phyloP scores from a whole-genome alignment of 2,797 vertebrate genomes.

The Paguma larvata region DNA sequence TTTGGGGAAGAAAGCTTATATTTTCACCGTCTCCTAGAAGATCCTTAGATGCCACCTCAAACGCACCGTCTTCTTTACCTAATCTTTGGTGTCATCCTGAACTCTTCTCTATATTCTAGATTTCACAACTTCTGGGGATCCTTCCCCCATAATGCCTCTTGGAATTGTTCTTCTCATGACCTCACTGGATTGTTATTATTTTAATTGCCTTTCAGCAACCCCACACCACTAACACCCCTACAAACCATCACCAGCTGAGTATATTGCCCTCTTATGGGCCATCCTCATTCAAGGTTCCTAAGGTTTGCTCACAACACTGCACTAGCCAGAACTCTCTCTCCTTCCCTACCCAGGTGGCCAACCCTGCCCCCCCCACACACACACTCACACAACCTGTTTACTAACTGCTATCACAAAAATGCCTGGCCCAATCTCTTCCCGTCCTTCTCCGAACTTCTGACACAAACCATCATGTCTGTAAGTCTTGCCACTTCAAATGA shows the following conservation, averaged over 20 bases:
- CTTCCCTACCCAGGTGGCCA: background rate
- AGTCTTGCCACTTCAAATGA: conserved; percentile 14
- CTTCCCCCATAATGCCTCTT: background rate
- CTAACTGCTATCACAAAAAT: background rate
- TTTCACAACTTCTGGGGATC: background rate
- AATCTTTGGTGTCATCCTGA: background rate
- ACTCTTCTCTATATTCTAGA: background rate
- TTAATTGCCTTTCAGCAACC: conserved; percentile 37
- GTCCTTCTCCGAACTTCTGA: background rate
- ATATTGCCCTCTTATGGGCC: background rate
- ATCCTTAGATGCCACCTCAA: background rate
- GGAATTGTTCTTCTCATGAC: background rate
- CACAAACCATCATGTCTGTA: background rate
- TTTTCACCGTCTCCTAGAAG: background rate
- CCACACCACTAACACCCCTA: background rate
- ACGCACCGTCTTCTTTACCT: background rate
- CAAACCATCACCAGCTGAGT: background rate
- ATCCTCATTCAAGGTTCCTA: background rate
- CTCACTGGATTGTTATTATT: conserved; percentile 36
- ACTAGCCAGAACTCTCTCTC: background rate
- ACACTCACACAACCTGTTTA: background rate
- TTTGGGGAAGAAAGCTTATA: background rate
- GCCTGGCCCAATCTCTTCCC: background rate
- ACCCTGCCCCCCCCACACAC: background rate
- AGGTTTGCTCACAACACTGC: background rate